Percentiles rank a stretch among this genome's conserved stretches.
Evolutionary conservation across 2,113 vertebrate genomes (phyloP).

Genomic region (Podarcis cretensis): DNA sequence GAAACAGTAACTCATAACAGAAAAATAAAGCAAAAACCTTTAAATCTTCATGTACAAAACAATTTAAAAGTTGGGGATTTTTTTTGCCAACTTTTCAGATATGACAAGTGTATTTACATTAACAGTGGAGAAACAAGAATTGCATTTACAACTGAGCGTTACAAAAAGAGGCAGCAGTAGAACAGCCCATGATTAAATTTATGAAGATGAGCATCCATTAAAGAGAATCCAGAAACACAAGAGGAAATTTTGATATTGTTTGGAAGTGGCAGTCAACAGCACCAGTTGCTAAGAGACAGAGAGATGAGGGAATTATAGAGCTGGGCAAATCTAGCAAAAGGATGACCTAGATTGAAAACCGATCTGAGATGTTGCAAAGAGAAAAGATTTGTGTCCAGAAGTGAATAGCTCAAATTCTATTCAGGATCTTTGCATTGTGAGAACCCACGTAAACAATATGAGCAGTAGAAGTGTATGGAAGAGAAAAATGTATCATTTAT

Average conservation of each 20-base stretch:
- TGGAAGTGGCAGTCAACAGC: neutral
- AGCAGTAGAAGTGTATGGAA: neutral
- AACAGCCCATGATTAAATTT: neutral
- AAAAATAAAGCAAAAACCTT: neutral
- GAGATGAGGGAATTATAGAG: slow-evolving; percentile 15
- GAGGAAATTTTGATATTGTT: neutral
- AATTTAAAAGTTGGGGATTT: neutral
- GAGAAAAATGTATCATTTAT: neutral
- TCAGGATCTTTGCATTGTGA: neutral
- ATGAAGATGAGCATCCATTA: neutral
- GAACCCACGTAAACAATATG: neutral
- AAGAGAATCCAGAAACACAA: neutral
- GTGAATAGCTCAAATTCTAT: neutral
- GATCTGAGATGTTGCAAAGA: slow-evolving; percentile 18
- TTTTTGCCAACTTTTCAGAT: neutral
- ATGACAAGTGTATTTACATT: neutral
- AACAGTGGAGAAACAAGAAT: neutral
- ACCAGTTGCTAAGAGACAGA: slow-evolving; percentile 32
- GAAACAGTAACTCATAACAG: neutral
- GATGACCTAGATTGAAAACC: slow-evolving; percentile 19
- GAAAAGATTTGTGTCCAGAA: neutral
- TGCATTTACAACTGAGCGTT: neutral
- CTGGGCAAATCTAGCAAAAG: neutral
- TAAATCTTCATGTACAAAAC: neutral
- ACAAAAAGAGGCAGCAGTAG: neutral